These are phyloP conservation scores for Megalonaias nervosa DNA, from an alignment of 1,140 invertebrate species.

Conservation along the genomic window DNA sequence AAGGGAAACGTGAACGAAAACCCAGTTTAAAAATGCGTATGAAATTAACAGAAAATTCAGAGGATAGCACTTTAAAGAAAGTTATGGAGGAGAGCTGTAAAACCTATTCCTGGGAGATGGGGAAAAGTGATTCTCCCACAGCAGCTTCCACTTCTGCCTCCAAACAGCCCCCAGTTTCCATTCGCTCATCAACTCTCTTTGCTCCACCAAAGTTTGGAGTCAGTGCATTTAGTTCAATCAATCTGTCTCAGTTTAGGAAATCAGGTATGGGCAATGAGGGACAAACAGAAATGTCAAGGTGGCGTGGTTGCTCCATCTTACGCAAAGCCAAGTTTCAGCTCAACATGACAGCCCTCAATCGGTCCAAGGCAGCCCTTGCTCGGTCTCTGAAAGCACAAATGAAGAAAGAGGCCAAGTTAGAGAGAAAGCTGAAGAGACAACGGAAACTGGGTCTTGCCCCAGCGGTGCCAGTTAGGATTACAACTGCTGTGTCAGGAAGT, in stretches of 20 bases:
- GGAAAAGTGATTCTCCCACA: no score
- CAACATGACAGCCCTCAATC: constrained; percentile 62
- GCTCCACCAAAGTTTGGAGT: constrained; percentile 50
- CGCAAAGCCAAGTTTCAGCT: constrained; percentile 66
- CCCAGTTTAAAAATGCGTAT: constrained; percentile 64
- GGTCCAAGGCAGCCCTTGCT: constrained; percentile 66
- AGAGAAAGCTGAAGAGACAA: constrained; percentile 35
- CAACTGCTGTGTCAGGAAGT: constrained; percentile 9
- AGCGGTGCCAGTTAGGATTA: neutral
- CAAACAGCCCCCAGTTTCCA: constrained; percentile 23
- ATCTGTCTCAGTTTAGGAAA: constrained; percentile 32
- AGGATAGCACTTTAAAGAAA: neutral
- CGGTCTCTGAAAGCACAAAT: constrained; percentile 67
- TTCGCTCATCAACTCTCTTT: constrained; percentile 33
- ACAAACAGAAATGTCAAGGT: constrained; percentile 4
- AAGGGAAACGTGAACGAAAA: constrained; percentile 68
- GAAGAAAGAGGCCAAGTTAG: constrained; percentile 61
- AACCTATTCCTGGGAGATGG: no score
- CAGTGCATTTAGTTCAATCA: constrained; percentile 34
- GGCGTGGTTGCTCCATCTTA: constrained; percentile 45
- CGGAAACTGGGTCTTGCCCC: constrained; percentile 9
- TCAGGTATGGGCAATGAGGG: constrained; percentile 19
- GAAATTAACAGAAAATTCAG: constrained; percentile 49
- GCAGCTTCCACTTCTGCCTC: constrained; percentile 10
- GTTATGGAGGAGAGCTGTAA: no score